Evolutionary conservation across 1,140 invertebrate species (phyloP), one percentile per base, ranked within the genome.

Genomic region (Stegodyphus mimosarum): DNA sequence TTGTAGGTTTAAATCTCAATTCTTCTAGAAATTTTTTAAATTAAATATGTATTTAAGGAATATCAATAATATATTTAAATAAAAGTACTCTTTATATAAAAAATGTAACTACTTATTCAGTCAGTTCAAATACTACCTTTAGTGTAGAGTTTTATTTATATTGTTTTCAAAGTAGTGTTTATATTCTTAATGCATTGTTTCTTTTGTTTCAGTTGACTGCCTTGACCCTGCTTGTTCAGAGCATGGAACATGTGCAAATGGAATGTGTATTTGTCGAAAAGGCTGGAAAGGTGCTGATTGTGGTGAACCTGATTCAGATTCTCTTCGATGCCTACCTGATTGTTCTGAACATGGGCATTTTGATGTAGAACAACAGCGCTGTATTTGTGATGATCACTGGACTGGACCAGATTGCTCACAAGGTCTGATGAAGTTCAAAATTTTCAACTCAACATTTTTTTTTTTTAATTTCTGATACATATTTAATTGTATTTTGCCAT

Each of bases 201-300:
- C 9, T 60, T 60, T 60, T 60, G 15, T 77, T 73, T 11, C 52
- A 95, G 95, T 94, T 89, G 95, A 96, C 90, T 97, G 95, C 91
- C 90, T 94, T 88, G 96, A 98, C 90, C 95, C 96, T 6, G 94
- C 94, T 55, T 99, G 98, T 91, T 95, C 95, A 17, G 94, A 94
- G 51, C 97, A 98, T 89, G 98, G 98, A 0, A 94, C 94, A 73
- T 99, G 98, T 91, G 94, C 97, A 53, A 94, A 96, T 85, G 97
- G 98, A 2, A 95, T 95, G 83, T 99, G 98, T 90, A 95, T 97
- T 88, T 99, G 98, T 91, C 95, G 96, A 89, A 95, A 95, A 5
- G 98, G 98, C 1, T 99, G 97, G 97, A 95, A 96, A 89, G 97
- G 97, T 10, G 94, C 95, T 83, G 94, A 95, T 83, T 99, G 97